Percentiles rank a stretch among this genome's conserved stretches.
phyloP scores from a whole-genome alignment of 2,888 invertebrate genomes.

The Drosophila trichaetosa region DNA sequence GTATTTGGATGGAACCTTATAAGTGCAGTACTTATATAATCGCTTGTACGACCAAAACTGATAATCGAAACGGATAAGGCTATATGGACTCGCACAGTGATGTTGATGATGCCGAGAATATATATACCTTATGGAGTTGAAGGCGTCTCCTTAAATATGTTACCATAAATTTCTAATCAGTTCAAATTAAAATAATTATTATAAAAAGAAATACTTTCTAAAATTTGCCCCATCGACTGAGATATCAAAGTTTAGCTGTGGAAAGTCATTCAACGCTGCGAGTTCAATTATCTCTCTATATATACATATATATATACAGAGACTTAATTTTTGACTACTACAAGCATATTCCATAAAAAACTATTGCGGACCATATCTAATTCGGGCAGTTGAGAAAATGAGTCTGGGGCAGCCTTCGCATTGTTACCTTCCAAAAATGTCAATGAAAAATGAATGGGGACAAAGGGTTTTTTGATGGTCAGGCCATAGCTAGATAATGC shows the following conservation, averaged over 20 bases:
- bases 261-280: neutral
- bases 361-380: neutral
- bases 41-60: no score
- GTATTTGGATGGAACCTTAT: neutral
- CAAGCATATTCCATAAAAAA: neutral
- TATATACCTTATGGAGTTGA: neutral
- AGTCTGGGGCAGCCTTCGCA: neutral
- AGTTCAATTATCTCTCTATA: neutral
- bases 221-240: neutral
- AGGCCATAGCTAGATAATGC: constrained; percentile 27
- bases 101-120: neutral
- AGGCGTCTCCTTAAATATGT: neutral
- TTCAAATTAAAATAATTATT: neutral
- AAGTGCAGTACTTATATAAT: neutral
- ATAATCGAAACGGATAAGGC: neutral
- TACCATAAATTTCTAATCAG: neutral
- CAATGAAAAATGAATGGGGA: constrained; percentile 17
- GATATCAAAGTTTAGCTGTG: neutral
- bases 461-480: constrained; percentile 32
- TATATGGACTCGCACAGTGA: neutral
- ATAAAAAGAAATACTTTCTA: neutral
- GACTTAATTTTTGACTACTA: neutral
- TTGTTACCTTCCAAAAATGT: constrained; percentile 2
- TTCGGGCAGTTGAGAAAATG: neutral
- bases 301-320: no score